Base-by-base conservation (phyloP, 2,888 invertebrate species). In the Patella caerulea region DNA sequence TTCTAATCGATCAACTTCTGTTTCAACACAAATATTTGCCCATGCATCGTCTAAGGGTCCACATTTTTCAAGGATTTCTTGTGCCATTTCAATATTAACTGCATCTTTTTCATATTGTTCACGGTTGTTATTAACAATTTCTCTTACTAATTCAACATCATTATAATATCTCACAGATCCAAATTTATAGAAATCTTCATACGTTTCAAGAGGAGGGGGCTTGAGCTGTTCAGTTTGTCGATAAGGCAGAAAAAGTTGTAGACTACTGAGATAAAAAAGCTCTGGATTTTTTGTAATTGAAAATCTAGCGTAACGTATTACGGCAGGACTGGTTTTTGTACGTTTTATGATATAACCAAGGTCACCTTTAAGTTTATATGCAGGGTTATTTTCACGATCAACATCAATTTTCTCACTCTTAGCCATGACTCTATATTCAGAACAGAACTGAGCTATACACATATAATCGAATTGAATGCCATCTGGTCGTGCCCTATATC, bases 371-470 rank as follows among this genome's bases (percentile, higher is more conserved):
- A 45, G 72, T 19, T 72, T 45, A 53, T 72, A 72, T 45, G 72
- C 19, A 72, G 72, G 53, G 54, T 72, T 73, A 19, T 24, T 45
- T 15, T 69, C 73, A 73, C 11, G 12, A 15, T 73, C 34, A 14
- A 24, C 17, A 7, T 73, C 65, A 45, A 69, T 19, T 56, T 24
- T 24, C 34, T 73, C 53, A 7, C 65, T 53, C 69, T 59, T 74
- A 4, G 74, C 15, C 19, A 77, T 17, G 17, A 77, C 45, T 19
- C 77, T 65, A 53, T 78, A 78, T 52, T 78, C 74, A 12, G 78
- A 78, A 24, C 45, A 34, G 29, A 71, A 78, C 14, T 14, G 19
- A 24, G 74, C 78, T 14, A 78, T n/a, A 45, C 72, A 53, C 45
- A 53, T 72, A 54, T 72, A 29, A 53, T 72, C 45, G 19, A 72